These are phyloP conservation scores for Passerina amoena DNA, from an alignment of 2,113 vertebrate species.

Conservation along the genomic window DNA sequence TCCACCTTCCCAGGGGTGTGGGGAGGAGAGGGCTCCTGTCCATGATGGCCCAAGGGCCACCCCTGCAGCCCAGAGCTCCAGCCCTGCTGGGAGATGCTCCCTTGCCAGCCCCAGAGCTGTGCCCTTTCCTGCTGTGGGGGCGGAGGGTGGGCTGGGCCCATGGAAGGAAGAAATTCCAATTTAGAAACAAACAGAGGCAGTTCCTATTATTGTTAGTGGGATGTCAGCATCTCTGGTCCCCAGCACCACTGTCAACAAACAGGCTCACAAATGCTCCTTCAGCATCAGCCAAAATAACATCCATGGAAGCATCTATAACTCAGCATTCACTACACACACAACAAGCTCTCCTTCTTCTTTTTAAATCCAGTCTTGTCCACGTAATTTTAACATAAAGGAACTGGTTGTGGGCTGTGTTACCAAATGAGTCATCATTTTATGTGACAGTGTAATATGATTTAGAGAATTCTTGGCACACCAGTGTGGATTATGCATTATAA, in stretches of 20 bases:
- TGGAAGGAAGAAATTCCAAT: conserved; percentile 54
- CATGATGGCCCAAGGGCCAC: not conserved
- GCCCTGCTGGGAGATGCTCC: conserved; percentile 11
- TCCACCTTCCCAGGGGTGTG: not conserved
- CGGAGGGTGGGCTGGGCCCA: conserved; percentile 8
- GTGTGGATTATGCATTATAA: conserved; percentile 57
- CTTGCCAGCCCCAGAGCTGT: not conserved
- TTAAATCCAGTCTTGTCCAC: conserved; percentile 35
- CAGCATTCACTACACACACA: conserved; percentile 51
- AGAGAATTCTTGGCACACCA: conserved; percentile 51
- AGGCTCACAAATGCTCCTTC: conserved; percentile 57
- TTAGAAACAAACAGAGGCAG: conserved; percentile 59
- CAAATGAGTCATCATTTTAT: conserved; percentile 62
- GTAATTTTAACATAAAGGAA: conserved; percentile 62
- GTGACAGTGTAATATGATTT: conserved; percentile 38
- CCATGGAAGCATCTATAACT: conserved; percentile 57
- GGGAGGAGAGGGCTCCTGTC: not conserved
- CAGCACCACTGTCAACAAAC: conserved; percentile 46
- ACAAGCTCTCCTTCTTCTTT: conserved; percentile 58
- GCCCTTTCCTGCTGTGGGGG: not conserved
- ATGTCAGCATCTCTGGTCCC: conserved; percentile 51
- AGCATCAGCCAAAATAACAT: conserved; percentile 63
- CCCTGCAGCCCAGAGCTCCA: not conserved
- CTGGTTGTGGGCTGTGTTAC: conserved; percentile 10
- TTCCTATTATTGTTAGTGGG: conserved; percentile 57